Conservation (phyloP, 35 echinoderm and acorn worm genomes). For the Lytechinus pictus region DNA sequence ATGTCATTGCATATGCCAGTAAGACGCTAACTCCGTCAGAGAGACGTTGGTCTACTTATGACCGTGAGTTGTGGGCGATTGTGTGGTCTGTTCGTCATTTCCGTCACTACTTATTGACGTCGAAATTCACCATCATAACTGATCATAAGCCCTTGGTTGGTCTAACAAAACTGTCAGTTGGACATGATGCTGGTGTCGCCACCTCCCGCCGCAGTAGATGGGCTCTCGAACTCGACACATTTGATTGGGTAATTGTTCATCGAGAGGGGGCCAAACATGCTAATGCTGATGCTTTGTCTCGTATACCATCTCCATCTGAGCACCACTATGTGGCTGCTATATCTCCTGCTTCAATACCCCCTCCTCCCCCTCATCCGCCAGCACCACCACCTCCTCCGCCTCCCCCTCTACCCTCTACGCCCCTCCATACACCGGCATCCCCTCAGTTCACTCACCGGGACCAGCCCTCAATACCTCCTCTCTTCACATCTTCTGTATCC, state of each 20-base stretch:
- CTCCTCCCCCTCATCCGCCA: too few relatives aligned
- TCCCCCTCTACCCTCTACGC: too few relatives aligned
- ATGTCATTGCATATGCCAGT: slow-evolving; percentile 69
- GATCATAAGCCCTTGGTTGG: slow-evolving; percentile 54
- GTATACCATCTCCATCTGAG: not conserved
- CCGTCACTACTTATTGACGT: slow-evolving; percentile 47
- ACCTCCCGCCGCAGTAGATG: slow-evolving; percentile 53
- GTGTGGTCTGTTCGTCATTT: slow-evolving; percentile 70
- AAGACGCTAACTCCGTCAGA: slow-evolving; percentile 30
- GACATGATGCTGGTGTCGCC: slow-evolving; percentile 11
- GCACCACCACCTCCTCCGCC: too few relatives aligned
- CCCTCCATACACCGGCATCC: too few relatives aligned
- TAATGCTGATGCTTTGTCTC: slow-evolving; percentile 43
- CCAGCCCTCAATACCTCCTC: too few relatives aligned
- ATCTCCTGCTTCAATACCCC: too few relatives aligned
- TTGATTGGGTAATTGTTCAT: slow-evolving; percentile 59
- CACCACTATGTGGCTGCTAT: not conserved
- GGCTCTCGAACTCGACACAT: slow-evolving; percentile 55
- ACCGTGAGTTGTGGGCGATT: slow-evolving; percentile 49
- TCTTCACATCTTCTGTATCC: too few relatives aligned
- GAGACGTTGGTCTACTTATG: slow-evolving; percentile 42
- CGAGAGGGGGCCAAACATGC: slow-evolving; percentile 50
- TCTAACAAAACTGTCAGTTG: not conserved
- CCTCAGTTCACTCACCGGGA: too few relatives aligned
- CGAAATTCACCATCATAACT: slow-evolving; percentile 42